Conservation (phyloP, 2,888 invertebrate genomes). For the Timandra comae region DNA sequence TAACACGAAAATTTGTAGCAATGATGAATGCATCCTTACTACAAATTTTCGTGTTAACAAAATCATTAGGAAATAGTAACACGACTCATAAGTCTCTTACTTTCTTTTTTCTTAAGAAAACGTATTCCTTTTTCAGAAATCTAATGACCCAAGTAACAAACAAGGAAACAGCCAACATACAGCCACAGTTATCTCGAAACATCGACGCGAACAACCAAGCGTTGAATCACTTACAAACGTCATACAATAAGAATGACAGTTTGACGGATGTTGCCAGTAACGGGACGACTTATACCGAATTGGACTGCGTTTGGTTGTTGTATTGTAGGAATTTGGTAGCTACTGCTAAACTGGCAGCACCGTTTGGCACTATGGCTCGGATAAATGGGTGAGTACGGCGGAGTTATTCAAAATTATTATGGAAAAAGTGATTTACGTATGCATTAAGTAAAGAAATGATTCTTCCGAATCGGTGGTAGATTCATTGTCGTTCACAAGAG, state of each 20-base stretch:
- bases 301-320: conserved; percentile 78
- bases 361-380: conserved; percentile 76
- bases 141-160: conserved; percentile 48
- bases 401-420: too few relatives aligned
- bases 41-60: too few relatives aligned
- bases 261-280: conserved; percentile 32
- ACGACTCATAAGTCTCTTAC: too few relatives aligned
- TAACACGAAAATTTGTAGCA: too few relatives aligned
- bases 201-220: conserved; percentile 55
- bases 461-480: too few relatives aligned
- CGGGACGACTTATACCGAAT: conserved; percentile 44
- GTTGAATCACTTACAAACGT: conserved; percentile 50
- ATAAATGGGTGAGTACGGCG: conserved; percentile 77
- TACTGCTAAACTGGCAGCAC: conserved; percentile 67
- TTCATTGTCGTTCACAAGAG: too few relatives aligned
- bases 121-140: conserved; percentile 44
- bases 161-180: conserved; percentile 38
- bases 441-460: too few relatives aligned
- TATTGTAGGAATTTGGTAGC: conserved; percentile 76
- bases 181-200: conserved; percentile 52
- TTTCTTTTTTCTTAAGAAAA: too few relatives aligned
- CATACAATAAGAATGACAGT: conserved; percentile 34
- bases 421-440: too few relatives aligned
- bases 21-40: too few relatives aligned
- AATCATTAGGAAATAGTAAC: too few relatives aligned